Evolutionary conservation across 2,797 vertebrate species (phyloP), one percentile per base, ranked within the genome.

Genomic region (Sebastes itinus): DNA sequence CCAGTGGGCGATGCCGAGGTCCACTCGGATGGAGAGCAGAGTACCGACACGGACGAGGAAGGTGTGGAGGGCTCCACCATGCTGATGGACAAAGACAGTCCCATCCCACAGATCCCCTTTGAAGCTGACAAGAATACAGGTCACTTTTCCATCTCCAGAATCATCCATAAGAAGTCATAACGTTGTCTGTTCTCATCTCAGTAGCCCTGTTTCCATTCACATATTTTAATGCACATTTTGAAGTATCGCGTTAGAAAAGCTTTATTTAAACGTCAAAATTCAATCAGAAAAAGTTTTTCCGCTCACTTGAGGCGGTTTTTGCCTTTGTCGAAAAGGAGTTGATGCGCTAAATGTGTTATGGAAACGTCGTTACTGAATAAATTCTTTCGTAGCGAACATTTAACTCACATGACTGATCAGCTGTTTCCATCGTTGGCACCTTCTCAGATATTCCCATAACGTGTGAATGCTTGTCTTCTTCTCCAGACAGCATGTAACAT

Each of bases 1-100:
- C 96, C 97, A 0, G 95, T 96, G 27, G 97, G 98, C 6, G 98
- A 99, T 74, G 94, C 97, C 16, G 98, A 99, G 92, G 97, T 97
- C 80, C 98, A 98, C 86, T 99, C 99, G 9, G 98, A 99, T 8
- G 98, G 97, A 0, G 99, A 99, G 83, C 98, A 99, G 95, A 99
- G 98, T 77, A 99, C 98, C 0, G 99, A 99, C 94, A 99, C 98
- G 0, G 99, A 99, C 46, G 99, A 99, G 93, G 99, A 99, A 91
- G 96, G 95, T 16, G 94, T 96, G 14, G 98, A 99, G 84, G 94
- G 95, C 52, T 94, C 96, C 54, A 92, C 96, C 64, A 91, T 95
- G 92, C 91, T 95, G 76, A 92, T 85, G 10, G 97, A 97, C 85
- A 97, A 97, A 90, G 95, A 95, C 88, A 97, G 97, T 88, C 97